Base-by-base conservation (phyloP, 2,888 invertebrate genomes). In the Torymus aiolomorphi region DNA sequence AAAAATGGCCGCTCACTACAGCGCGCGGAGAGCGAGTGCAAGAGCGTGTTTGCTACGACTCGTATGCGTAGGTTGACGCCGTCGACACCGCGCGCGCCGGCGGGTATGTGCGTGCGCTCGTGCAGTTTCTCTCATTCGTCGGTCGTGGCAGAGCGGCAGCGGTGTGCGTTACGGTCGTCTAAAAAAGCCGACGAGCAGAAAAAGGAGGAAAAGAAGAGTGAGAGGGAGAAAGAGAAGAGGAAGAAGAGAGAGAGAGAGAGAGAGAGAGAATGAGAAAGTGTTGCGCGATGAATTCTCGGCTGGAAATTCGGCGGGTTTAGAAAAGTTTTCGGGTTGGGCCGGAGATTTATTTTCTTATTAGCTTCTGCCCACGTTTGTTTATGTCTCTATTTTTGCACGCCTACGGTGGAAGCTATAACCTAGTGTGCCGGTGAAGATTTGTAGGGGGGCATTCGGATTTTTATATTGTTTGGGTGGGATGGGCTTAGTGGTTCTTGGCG, bases 1-100 rank as follows among this genome's bases (percentile, higher is more conserved):
- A 84, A 85, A 84, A 85, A 85, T 86, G 84, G 82, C 83, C 72
- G 82, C 75, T 59, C 16, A 24, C 42, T 10, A 42, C 42, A 10
- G 42, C 31, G 31, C 4, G 1, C 31, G n/a, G 4, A 24, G 31
- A 31, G 31, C 42, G 42, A 42, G 42, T 42, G 42, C 42, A 18
- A 63, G 74, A 71, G 62, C 80, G 71, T 73, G 76, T 77, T 82
- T 82, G 80, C 82, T 82, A 82, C 77, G 42, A 8, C 75, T 84
- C 83, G 82, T 85, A 81, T 85, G 83, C 82, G 84, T 81, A 80
- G 81, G 52, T 61, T 16, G 62, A 57, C 51, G 14, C 11, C 20
- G 66, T 31, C 18, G 24, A 54, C 57, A 49, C 70, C 54, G 51
- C 14, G n/a, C n/a, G n/a, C n/a, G n/a, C n/a, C n/a, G n/a, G n/a